Base-by-base conservation (phyloP, 2,113 vertebrate species). In the Orthonyx spaldingii region DNA sequence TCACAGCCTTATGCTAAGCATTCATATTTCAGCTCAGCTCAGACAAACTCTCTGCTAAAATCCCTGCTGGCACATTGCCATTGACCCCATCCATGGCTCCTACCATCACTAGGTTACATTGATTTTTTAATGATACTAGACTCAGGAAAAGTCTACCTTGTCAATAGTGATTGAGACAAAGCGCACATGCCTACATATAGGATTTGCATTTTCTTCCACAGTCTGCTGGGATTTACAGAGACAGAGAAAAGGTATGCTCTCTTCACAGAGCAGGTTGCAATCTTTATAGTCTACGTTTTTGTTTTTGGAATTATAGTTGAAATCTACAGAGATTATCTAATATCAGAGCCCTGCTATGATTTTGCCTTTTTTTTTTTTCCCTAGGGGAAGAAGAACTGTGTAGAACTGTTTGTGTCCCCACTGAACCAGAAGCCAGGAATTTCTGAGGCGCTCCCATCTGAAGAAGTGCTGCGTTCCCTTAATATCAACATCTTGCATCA, bases 351-450 rank as follows among this genome's bases (percentile, higher is more conserved):
- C 56, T 72, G 10, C 17, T 91, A 8, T 90, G 35, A 74, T 83
- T 93, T 59, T 88, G 14, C 22, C 1, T 21, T 13, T 24, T n/a
- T 89, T 55, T 87, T 16, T 22, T 89, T 91, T 76, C 66, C 37
- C 44, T 96, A 99, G 99, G 98, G 97, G 74, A 98, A 98, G 97
- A 99, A 98, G 97, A 99, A 99, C 94, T 98, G 98, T 82, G 97
- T 99, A 35, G 99, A 99, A 92, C 97, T 99, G 41, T 99, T 99
- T n/a, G 99, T 99, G 90, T 99, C 98, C 30, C 97, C 98, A 52
- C 53, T 97, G 61, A 99, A 98, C 61, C 97, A 97, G 85, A 98
- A 98, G 94, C 95, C 96, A 72, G 98, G 98, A 30, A 84, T 96
- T 83, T 96, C 98, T 1, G 98, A 99, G 56, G 98, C 98, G 0